These are phyloP conservation scores for Ephydatia muelleri DNA, from an alignment of 37 sponge, comb jelly and placozoan genomes.

Conservation along the genomic window DNA sequence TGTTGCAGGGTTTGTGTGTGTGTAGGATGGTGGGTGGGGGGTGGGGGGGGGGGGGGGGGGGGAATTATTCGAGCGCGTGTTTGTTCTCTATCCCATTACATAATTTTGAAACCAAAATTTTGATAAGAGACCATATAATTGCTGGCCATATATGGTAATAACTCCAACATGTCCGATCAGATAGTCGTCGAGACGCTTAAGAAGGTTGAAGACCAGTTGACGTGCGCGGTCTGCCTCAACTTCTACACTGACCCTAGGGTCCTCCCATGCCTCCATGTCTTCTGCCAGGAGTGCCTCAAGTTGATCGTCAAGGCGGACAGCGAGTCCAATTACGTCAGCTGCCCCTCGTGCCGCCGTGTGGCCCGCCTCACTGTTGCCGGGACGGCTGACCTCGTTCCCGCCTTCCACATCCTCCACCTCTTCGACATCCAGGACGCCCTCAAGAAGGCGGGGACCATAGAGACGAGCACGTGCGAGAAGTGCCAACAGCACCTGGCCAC, in stretches of 20 bases:
- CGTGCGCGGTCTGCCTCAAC: conserved; percentile 18
- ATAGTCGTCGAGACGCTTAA: not conserved
- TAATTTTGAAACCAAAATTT: no score
- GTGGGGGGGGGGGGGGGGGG: no score
- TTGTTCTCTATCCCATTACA: no score
- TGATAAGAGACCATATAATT: no score
- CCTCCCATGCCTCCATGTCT: conserved; percentile 26
- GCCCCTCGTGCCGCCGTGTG: conserved; percentile 16
- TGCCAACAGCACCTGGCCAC: conserved; percentile 12
- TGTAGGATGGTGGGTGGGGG: no score
- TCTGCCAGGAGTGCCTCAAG: not conserved
- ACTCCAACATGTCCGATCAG: not conserved
- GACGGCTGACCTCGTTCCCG: not conserved
- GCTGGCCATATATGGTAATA: no score
- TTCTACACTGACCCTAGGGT: conserved; percentile 13
- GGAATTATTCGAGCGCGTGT: no score
- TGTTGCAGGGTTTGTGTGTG: no score
- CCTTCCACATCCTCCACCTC: conserved; percentile 14
- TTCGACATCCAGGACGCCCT: conserved; percentile 30
- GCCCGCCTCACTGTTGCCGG: not conserved
- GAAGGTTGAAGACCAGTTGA: conserved; percentile 3
- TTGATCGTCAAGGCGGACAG: not conserved
- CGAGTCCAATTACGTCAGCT: not conserved
- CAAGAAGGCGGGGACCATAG: not conserved
- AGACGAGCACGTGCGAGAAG: conserved; percentile 3